Evolutionary conservation across 1,140 invertebrate species (phyloP).

Genomic region (Euwallacea fornicatus): DNA sequence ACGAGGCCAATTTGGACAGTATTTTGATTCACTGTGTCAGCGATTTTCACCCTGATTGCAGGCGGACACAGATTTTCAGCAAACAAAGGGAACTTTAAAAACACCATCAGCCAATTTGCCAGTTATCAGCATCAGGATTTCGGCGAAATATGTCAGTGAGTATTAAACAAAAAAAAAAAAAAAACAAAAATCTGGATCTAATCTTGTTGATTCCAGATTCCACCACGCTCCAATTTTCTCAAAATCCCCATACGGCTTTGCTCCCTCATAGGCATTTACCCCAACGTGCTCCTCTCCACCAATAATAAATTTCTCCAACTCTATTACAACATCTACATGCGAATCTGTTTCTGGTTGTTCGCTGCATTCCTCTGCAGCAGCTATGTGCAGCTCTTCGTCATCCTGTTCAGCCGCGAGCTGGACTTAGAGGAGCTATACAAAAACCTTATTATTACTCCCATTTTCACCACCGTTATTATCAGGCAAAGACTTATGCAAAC

Average conservation of each 20-base stretch:
- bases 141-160: too few species aligned
- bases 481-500: background rate
- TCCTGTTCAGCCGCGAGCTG: background rate
- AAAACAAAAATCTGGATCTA: too few species aligned
- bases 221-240: background rate
- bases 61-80: too few species aligned
- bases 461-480: conserved; percentile 3
- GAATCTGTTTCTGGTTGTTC: background rate
- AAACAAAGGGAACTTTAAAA: too few species aligned
- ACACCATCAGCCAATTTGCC: too few species aligned
- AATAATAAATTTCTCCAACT: background rate
- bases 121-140: too few species aligned
- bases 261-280: background rate
- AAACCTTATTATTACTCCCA: conserved; percentile 11
- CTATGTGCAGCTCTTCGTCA: conserved; percentile 7
- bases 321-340: background rate
- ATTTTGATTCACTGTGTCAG: too few species aligned
- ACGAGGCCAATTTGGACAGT: too few species aligned
- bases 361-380: background rate
- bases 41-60: too few species aligned
- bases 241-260: background rate
- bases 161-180: too few species aligned
- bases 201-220: background rate
- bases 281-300: background rate
- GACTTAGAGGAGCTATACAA: conserved; percentile 12